Conservation (phyloP, 2,113 vertebrate species). For the Papio anubis region DNA sequence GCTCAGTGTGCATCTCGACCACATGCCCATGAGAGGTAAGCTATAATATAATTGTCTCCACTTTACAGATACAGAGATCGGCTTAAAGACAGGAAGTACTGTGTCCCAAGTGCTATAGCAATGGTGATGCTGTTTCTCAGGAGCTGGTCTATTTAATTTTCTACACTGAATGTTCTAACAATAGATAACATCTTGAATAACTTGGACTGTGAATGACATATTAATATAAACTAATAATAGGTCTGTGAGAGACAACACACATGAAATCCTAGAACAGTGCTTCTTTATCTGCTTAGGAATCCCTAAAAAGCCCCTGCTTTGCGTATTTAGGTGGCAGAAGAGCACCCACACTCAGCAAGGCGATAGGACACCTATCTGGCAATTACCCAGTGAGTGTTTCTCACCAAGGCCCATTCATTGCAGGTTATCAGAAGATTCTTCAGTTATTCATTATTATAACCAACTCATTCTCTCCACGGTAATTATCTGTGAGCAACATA, state of each 20-base stretch:
- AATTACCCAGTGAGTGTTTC: constrained; percentile 77
- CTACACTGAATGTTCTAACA: neutral
- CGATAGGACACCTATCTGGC: constrained; percentile 77
- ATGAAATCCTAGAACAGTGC: neutral
- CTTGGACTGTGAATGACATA: neutral
- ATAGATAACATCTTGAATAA: neutral
- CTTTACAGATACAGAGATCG: neutral
- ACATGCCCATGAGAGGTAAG: neutral
- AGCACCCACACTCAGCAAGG: constrained; percentile 64
- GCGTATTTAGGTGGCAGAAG: constrained; percentile 2
- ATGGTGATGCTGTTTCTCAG: neutral
- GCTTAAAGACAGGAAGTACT: neutral
- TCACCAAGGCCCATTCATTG: constrained; percentile 79
- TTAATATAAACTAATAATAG: neutral
- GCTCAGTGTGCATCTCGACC: neutral
- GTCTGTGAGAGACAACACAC: neutral
- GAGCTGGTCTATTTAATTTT: neutral
- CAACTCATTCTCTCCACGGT: constrained; percentile 82
- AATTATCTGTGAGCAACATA: constrained; percentile 86
- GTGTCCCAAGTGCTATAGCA: neutral
- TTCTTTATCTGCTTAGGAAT: constrained; percentile 59
- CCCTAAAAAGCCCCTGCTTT: constrained; percentile 55
- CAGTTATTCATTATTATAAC: constrained; percentile 79
- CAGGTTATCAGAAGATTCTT: constrained; percentile 82
- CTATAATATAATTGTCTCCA: neutral